phyloP scores from a whole-genome alignment of 2,797 vertebrate species.

The Phoxinus dragarum region DNA sequence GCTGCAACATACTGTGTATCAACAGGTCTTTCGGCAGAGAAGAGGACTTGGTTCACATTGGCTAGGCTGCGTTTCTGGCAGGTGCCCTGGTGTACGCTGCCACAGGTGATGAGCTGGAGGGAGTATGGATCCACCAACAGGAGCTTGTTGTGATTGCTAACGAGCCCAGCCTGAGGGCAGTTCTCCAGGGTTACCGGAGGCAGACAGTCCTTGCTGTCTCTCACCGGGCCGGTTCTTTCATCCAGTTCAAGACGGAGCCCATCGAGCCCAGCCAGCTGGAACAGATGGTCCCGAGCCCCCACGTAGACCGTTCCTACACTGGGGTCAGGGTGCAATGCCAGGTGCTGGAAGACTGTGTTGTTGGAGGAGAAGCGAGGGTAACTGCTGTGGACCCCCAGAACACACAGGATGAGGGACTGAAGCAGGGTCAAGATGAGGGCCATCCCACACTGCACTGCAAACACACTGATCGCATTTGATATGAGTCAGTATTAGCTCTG shows the following conservation, averaged over 20 bases:
- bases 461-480: constrained; percentile 75
- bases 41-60: constrained; percentile 80
- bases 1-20: constrained; percentile 96
- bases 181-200: constrained; percentile 86
- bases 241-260: constrained; percentile 81
- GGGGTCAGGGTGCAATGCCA: constrained; percentile 88
- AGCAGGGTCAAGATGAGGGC: constrained; percentile 76
- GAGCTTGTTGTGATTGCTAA: constrained; percentile 92
- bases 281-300: constrained; percentile 91
- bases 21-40: constrained; percentile 88
- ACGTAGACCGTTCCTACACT: constrained; percentile 87
- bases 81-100: constrained; percentile 92
- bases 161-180: constrained; percentile 87
- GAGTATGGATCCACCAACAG: constrained; percentile 85
- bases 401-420: constrained; percentile 73
- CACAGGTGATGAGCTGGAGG: constrained; percentile 89
- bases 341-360: constrained; percentile 87
- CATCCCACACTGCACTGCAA: constrained; percentile 88
- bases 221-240: constrained; percentile 86
- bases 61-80: constrained; percentile 90
- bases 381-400: constrained; percentile 57
- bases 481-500: background rate
- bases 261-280: constrained; percentile 85
- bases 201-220: constrained; percentile 93
- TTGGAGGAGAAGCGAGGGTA: constrained; percentile 84